A percentile compares a stretch with the other conserved stretches of the same genome.
Evolutionary conservation across 2,797 vertebrate species (phyloP).

Genomic region (Xenops minutus): DNA sequence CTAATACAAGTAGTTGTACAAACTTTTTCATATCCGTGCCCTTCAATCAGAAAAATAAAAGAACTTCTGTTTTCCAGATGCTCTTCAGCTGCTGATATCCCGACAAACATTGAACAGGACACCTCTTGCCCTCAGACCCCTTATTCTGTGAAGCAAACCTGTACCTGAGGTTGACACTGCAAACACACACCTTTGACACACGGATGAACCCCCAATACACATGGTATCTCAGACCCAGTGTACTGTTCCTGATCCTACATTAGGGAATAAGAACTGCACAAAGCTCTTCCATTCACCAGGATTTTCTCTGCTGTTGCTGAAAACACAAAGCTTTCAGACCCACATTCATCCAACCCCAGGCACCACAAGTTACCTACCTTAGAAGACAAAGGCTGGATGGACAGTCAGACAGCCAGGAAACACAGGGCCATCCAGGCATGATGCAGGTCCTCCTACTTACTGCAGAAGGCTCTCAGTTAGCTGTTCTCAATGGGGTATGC

Average conservation of each 20-base stretch:
- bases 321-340: background rate
- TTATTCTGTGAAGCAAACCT: background rate
- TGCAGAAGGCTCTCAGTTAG: background rate
- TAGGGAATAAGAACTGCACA: background rate
- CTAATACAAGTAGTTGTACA: background rate
- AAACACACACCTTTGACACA: background rate
- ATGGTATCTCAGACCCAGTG: background rate
- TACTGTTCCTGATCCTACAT: rapidly evolving
- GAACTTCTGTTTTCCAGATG: background rate
- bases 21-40: background rate
- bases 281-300: background rate
- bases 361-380: background rate
- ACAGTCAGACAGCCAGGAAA: background rate
- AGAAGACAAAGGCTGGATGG: background rate
- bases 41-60: background rate
- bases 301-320: background rate
- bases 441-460: background rate
- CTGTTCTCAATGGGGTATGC: background rate
- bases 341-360: background rate
- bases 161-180: background rate
- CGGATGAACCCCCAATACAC: background rate
- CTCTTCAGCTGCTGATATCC: background rate
- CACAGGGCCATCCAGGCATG: background rate
- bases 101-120: background rate
- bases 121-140: background rate